Evolutionary conservation across 2,888 invertebrate genomes (phyloP), one percentile per base, ranked within the genome.

Genomic region (Zaprionus lineosus): DNA sequence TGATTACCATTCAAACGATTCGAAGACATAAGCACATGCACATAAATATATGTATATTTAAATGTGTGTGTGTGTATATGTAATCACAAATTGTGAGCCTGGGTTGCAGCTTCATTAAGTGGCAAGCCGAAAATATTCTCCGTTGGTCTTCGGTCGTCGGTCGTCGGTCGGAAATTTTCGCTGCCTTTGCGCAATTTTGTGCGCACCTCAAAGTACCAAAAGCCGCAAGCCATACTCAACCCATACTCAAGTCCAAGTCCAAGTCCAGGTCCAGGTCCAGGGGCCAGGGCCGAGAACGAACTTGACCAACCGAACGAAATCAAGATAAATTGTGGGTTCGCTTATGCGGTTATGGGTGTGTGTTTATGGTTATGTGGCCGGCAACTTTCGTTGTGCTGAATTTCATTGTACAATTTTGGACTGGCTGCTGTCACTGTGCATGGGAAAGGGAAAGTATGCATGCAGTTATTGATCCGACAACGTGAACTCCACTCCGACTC

Each of bases 331-430:
- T 82, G 83, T 65, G 78, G 64, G 83, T 59, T 77, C 70, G 39
- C 15, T 41, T 51, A 37, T 53, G 51, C 31, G 40, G 33, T 46
- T 53, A 37, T 74, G 58, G 40, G 36, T 51, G 31, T 64, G 52
- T 59, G 63, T 41, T 26, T 53, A 28, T 53, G 33, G 16, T 40
- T 46, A 26, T 62, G 34, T 39, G 33, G 50, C 36, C 33, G 56
- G 16, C 62, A 76, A 85, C 85, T 82, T 82, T 85, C 82, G 72
- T 83, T 82, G 85, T 76, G 83, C 85, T 64, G 83, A 74, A 78
- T 83, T 83, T 82, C 72, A 77, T 82, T 78, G 83, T 82, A 82
- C 59, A 71, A 56, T 59, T 72, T 61, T 55, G 59, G 61, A 31
- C 56, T 57, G 48, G 48, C 40, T 31, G 15, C 15, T 31, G 41